Evolutionary conservation across 2,113 vertebrate species (phyloP).

Genomic region (Actenoides lindsayi): DNA sequence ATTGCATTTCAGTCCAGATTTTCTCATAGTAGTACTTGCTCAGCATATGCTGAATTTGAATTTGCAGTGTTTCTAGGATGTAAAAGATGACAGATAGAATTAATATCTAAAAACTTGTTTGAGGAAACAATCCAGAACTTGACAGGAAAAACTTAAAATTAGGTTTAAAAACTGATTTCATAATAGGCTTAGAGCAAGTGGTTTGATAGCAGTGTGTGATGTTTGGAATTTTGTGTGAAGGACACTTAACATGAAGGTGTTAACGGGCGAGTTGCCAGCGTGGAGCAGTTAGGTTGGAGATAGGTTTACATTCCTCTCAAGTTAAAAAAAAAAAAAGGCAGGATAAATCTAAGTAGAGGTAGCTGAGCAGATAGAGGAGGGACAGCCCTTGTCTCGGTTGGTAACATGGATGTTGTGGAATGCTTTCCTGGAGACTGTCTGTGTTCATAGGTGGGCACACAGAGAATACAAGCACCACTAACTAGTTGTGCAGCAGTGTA

Average conservation of each 20-base stretch:
- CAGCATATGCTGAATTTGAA: not conserved
- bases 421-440: not conserved
- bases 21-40: not conserved
- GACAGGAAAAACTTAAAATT: not conserved
- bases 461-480: rapidly evolving
- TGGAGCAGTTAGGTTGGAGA: not conserved
- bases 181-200: not conserved
- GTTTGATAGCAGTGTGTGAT: rapidly evolving
- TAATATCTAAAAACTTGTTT: not conserved
- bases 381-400: not conserved
- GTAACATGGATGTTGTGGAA: rapidly evolving
- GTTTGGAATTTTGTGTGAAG: not conserved
- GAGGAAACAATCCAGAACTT: not conserved
- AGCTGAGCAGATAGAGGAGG: not conserved
- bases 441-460: not conserved
- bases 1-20: not conserved
- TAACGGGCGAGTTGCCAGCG: not conserved
- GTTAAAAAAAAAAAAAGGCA: not conserved
- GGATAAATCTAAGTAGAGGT: not conserved
- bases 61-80: not conserved
- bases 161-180: not conserved
- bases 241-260: not conserved
- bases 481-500: rapidly evolving
- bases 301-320: not conserved
- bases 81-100: not conserved